Evolutionary conservation across 2,113 vertebrate species (phyloP).

Genomic region (Sus scrofa): T2T-Sscrofa CM000815.6:36240001-36240500

Average conservation of each 20-base stretch:
- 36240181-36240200: not conserved
- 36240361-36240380: not conserved
- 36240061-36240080: not conserved
- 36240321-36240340: not conserved
- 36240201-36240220: not conserved
- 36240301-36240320: not conserved
- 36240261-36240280: not conserved
- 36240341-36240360: not conserved
- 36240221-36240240: not conserved
- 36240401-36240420: not conserved
- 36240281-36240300: not conserved
- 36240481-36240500: not conserved
- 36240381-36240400: not conserved
- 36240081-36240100: not conserved
- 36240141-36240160: not conserved
- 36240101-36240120: not conserved
- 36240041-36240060: not conserved
- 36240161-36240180: not conserved
- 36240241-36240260: not conserved
- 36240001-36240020: not conserved
- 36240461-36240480: not conserved
- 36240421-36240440: not conserved
- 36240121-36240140: not conserved
- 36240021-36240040: not conserved
- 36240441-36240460: not conserved